Conservation (phyloP, 2,888 invertebrate species). For the Darwinula stevensoni region DNA sequence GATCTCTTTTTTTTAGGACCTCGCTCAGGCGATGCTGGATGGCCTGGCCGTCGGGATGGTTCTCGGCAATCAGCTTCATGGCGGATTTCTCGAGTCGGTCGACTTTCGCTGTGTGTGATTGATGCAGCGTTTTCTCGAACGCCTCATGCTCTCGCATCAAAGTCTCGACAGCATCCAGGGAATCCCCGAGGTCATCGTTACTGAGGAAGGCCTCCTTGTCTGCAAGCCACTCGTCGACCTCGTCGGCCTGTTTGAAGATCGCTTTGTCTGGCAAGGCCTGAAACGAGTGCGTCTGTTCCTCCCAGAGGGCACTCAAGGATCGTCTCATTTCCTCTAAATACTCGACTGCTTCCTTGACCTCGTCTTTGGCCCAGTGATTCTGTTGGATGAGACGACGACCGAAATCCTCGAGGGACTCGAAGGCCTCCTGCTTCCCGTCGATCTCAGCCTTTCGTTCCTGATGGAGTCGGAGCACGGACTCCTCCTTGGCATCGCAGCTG, state of each 20-base stretch:
- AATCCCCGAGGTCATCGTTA: constrained; percentile 68
- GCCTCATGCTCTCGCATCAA: constrained; percentile 69
- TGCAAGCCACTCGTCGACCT: constrained; percentile 72
- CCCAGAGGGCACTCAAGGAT: constrained; percentile 49
- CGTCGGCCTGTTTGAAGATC: constrained; percentile 50
- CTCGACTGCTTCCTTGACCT: constrained; percentile 3
- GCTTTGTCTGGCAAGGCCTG: too few relatives aligned
- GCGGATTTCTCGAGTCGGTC: constrained; percentile 41
- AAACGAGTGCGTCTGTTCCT: constrained; percentile 24
- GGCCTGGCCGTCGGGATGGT: constrained; percentile 33
- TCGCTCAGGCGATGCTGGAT: constrained; percentile 32
- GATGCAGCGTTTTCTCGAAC: constrained; percentile 56
- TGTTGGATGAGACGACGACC: constrained; percentile 19
- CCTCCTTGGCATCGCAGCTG: constrained; percentile 53
- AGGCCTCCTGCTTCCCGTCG: constrained; percentile 55
- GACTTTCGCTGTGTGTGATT: constrained; percentile 38
- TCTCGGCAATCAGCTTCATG: constrained; percentile 27
- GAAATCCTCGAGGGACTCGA: constrained; percentile 35
- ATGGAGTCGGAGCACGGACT: constrained; percentile 56
- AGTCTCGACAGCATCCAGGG: constrained; percentile 45
- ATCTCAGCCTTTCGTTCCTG: constrained; percentile 72
- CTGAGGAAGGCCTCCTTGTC: constrained; percentile 85
- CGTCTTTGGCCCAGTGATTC: constrained; percentile 12
- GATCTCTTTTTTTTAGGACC: constrained; percentile 32
- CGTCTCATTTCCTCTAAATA: constrained; percentile 39